A percentile compares a stretch with the other conserved stretches of the same genome.
Evolutionary conservation across 2,797 vertebrate species (phyloP).

Genomic region (Tragopan temminckii): DNA sequence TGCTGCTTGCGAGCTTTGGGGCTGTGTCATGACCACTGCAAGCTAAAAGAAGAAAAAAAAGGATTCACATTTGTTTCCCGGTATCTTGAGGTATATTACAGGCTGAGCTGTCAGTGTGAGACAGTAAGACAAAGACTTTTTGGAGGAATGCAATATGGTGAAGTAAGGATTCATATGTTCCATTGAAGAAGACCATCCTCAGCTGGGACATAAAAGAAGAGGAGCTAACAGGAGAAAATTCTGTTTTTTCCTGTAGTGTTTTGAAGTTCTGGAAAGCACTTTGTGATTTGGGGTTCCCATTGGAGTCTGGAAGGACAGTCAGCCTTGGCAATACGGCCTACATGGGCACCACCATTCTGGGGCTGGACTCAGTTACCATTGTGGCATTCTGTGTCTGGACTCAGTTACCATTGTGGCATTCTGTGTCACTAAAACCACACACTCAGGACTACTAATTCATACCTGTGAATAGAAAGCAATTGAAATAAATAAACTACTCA

Average conservation of each 20-base stretch:
- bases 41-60: background rate
- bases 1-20: background rate
- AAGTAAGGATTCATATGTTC: background rate
- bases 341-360: background rate
- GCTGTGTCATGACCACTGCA: background rate
- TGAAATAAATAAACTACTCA: background rate
- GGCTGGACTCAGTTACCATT: fast-evolving
- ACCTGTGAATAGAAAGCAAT: background rate
- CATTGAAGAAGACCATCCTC: background rate
- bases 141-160: background rate
- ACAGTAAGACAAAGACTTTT: background rate
- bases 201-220: background rate
- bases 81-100: background rate
- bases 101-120: background rate
- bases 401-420: fast-evolving
- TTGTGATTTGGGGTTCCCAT: background rate
- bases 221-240: background rate
- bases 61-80: background rate
- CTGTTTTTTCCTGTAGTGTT: background rate
- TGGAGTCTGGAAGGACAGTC: background rate
- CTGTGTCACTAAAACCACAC: background rate
- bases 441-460: background rate
- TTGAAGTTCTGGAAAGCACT: background rate
- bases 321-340: background rate
- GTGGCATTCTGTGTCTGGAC: fast-evolving